Percentiles rank a stretch among this genome's conserved stretches.
Evolutionary conservation across 1,140 invertebrate genomes (phyloP).

Genomic region (Triops cancriformis): DNA sequence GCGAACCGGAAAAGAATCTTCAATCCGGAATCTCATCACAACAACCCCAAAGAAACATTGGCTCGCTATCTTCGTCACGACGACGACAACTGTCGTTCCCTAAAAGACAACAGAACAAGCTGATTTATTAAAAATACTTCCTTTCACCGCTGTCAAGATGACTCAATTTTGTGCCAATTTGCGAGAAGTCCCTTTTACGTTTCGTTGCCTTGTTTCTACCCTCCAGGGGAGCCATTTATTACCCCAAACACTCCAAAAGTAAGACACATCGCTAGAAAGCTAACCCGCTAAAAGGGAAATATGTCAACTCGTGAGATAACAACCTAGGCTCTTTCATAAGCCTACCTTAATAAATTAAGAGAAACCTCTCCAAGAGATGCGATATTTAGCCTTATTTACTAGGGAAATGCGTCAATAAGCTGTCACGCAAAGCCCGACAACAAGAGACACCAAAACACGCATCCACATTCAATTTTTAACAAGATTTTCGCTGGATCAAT

Average conservation of each 20-base stretch:
- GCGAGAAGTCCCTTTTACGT: background rate
- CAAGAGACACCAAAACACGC: background rate
- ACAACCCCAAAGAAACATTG: background rate
- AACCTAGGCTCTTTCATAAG: no score
- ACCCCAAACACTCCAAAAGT: background rate
- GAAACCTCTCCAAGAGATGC: no score
- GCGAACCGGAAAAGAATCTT: background rate
- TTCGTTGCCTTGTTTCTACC: background rate
- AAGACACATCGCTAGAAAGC: background rate
- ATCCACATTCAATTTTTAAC: background rate
- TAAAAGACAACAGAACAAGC: background rate
- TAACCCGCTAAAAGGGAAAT: background rate
- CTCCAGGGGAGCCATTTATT: background rate
- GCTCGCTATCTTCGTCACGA: background rate
- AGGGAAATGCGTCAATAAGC: background rate
- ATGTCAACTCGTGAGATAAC: no score
- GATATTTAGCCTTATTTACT: background rate
- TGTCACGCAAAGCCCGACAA: background rate
- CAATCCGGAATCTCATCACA: background rate
- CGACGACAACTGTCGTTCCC: background rate
- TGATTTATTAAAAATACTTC: conserved; percentile 1
- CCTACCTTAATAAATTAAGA: no score
- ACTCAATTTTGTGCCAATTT: background rate
- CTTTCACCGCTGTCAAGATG: background rate
- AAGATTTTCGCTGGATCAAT: background rate